A percentile compares a stretch with the other conserved stretches of the same genome.
Evolutionary conservation across 2,888 invertebrate species (phyloP).

Genomic region (Ornithoptera priamus): DNA sequence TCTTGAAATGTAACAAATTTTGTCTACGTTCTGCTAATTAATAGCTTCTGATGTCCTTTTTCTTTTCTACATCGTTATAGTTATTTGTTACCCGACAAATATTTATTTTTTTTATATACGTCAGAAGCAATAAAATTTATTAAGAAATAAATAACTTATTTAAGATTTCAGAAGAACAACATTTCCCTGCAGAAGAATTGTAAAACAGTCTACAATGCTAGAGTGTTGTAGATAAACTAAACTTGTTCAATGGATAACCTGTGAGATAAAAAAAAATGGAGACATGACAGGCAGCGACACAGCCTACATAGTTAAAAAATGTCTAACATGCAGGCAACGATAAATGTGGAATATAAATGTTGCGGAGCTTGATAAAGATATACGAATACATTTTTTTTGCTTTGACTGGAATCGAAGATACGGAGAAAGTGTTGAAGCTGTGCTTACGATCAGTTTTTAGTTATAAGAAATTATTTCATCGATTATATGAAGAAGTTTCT

Average conservation of each 20-base stretch:
- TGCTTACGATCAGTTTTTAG: background rate
- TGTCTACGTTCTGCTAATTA: too few species aligned
- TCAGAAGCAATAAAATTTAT: too few species aligned
- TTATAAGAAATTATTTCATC: background rate
- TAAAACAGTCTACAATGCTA: background rate
- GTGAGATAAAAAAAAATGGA: conserved; percentile 1
- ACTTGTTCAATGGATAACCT: background rate
- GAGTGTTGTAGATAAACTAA: background rate
- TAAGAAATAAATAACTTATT: too few species aligned
- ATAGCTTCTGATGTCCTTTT: too few species aligned
- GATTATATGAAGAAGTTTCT: background rate
- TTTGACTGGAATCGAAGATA: background rate
- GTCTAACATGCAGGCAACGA: conserved; percentile 6
- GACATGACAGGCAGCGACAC: conserved; percentile 10
- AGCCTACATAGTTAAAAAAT: conserved; percentile 21
- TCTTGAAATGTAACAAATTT: too few species aligned
- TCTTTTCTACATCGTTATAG: too few species aligned
- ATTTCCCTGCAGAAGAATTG: background rate
- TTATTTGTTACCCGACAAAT: too few species aligned
- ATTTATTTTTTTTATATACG: too few species aligned
- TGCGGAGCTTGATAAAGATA: conserved; percentile 15
- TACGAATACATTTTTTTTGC: background rate
- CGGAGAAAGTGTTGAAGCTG: background rate
- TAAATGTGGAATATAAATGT: conserved; percentile 12
- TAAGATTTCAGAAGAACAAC: background rate